Conservation (phyloP, 2,888 invertebrate genomes). For the Ctenicera cuprea region DNA sequence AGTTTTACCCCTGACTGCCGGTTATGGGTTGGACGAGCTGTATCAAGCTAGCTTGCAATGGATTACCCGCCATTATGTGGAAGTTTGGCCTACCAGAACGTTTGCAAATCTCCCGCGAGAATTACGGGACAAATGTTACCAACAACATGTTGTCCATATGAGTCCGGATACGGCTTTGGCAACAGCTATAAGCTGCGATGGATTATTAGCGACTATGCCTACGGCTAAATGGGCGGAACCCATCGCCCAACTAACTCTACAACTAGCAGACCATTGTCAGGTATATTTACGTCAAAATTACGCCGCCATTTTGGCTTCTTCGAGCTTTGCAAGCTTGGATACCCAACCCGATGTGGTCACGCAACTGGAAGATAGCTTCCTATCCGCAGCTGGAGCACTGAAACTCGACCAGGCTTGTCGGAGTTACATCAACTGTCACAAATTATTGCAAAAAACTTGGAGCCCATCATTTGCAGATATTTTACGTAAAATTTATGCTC, state of each 20-base stretch:
- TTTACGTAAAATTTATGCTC: conserved; percentile 78
- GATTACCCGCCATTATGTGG: conserved; percentile 90
- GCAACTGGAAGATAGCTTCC: conserved; percentile 81
- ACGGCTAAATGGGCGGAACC: conserved; percentile 87
- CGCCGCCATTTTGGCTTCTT: conserved; percentile 79
- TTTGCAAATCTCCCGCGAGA: conserved; percentile 91
- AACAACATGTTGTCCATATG: conserved; percentile 87
- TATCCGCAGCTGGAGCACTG: conserved; percentile 85
- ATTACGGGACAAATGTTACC: conserved; percentile 88
- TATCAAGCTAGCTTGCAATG: conserved; percentile 90
- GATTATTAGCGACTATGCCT: conserved; percentile 84
- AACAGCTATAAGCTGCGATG: conserved; percentile 89
- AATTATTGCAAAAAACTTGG: conserved; percentile 67
- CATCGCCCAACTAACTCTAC: conserved; percentile 85
- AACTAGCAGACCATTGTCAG: conserved; percentile 87
- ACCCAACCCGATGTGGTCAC: conserved; percentile 72
- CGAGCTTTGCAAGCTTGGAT: conserved; percentile 79
- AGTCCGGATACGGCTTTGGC: conserved; percentile 88
- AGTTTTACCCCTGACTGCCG: conserved; percentile 89
- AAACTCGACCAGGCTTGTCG: conserved; percentile 89
- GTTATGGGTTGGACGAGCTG: conserved; percentile 91
- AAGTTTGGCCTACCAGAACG: conserved; percentile 93
- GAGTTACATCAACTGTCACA: conserved; percentile 78
- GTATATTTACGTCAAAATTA: conserved; percentile 89
- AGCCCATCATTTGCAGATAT: conserved; percentile 70